Conservation (phyloP, 35 echinoderm and acorn worm genomes). For the Apostichopus japonicus region DNA sequence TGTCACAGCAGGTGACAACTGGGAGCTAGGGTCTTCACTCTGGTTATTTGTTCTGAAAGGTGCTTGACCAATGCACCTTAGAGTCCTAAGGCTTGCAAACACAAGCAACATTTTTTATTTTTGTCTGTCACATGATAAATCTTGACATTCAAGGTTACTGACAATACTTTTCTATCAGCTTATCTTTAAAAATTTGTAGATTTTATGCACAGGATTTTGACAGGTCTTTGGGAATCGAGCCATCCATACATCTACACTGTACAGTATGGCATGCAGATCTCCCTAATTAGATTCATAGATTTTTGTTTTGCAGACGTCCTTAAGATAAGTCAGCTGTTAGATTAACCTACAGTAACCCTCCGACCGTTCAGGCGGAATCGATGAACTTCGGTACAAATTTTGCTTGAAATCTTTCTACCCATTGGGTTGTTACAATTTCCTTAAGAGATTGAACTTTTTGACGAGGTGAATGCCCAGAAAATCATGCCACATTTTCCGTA, state of each 20-base stretch:
- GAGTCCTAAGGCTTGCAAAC: no score
- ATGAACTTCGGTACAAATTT: background rate
- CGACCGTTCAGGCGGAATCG: background rate
- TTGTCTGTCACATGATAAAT: no score
- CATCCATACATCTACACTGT: background rate
- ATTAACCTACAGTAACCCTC: slow-evolving; percentile 14
- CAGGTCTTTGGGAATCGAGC: background rate
- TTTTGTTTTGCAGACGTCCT: background rate
- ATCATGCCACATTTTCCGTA: background rate
- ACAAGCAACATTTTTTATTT: no score
- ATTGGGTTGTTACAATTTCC: background rate
- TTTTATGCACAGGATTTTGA: background rate
- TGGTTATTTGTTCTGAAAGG: no score
- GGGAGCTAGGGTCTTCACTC: no score
- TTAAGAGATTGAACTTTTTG: background rate
- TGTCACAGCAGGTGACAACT: no score
- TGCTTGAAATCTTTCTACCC: background rate
- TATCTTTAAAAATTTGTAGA: background rate
- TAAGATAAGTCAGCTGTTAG: background rate
- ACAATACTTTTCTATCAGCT: background rate
- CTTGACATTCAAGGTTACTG: background rate
- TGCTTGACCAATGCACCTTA: no score
- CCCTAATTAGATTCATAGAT: background rate
- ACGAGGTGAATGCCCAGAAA: background rate
- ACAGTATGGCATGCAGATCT: background rate